phyloP scores from a whole-genome alignment of 2,888 invertebrate genomes.

The Drosophila algonquin region DNA sequence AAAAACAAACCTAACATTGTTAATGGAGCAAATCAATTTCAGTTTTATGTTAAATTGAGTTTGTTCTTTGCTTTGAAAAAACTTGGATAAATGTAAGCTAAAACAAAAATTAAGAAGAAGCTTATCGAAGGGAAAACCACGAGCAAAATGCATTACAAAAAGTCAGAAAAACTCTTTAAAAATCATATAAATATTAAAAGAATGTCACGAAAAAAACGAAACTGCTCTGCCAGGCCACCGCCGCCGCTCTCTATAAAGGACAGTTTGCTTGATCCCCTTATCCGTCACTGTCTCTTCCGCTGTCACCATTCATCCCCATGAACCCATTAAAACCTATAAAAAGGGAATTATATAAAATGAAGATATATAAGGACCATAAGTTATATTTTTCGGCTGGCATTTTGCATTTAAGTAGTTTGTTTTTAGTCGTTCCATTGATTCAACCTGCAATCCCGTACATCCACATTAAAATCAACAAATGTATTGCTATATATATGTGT shows the following conservation, averaged over 20 bases:
- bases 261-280: slow-evolving; percentile 26
- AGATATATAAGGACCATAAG: slow-evolving; percentile 16
- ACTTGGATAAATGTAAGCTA: slow-evolving; percentile 58
- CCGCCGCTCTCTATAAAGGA: slow-evolving; percentile 46
- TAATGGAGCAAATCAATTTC: slow-evolving; percentile 5
- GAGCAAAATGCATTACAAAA: slow-evolving; percentile 26
- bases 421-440: slow-evolving; percentile 20
- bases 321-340: slow-evolving; percentile 23
- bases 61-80: background rate
- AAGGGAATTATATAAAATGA: slow-evolving; percentile 39
- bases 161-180: slow-evolving; percentile 43
- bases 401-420: slow-evolving; percentile 38
- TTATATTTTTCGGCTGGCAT: slow-evolving; percentile 30
- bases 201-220: slow-evolving; percentile 25
- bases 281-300: slow-evolving; percentile 17
- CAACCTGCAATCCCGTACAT: slow-evolving; percentile 18
- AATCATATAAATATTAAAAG: slow-evolving; percentile 37
- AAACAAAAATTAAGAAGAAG: slow-evolving; percentile 40
- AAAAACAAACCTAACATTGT: slow-evolving; percentile 4
- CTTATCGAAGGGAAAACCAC: slow-evolving; percentile 23
- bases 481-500: slow-evolving; percentile 20
- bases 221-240: slow-evolving; percentile 37
- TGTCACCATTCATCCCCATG: slow-evolving; percentile 10
- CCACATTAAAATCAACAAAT: slow-evolving; percentile 9
- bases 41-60: slow-evolving; percentile 12